Evolutionary conservation across 1,140 invertebrate genomes (phyloP), one percentile per base, ranked within the genome.

Genomic region (Drosophila nigrodunni): DNA sequence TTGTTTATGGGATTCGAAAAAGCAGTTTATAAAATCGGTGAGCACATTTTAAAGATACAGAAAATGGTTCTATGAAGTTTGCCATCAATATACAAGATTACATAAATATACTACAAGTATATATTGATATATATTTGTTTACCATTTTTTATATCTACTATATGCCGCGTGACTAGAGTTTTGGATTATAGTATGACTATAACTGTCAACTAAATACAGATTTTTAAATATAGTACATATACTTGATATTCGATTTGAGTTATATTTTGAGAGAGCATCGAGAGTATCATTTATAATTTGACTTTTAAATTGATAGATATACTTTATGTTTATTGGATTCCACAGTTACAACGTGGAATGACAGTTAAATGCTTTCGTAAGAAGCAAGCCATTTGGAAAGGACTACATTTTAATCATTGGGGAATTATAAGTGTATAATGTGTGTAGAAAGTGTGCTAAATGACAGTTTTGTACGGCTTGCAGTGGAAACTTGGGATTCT

Each of bases 21-120:
- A 61, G 52, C 58, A 74, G 43, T 43, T 74, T 83, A 88, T 55
- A 88, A 88, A 80, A 89, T 88, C 85, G 85, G 85, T 88, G 85
- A 88, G 85, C 74, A 89, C 62, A 80, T 85, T 76, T 61, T 87
- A 64, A 69, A 62, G 25, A 30, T 30, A 30, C 4, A 30, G 25
- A 81, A 57, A 66, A 78, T 70, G 58, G 47, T 72, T 15, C 68
- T 35, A 50, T 64, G 47, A 64, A 50, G 47, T 64, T 44, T 25
- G 54, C 21, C 41, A 43, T 30, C 41, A 62, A 58, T 62, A 55
- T 67, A 78, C 34, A 76, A 57, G 76, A 46, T 47, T 35, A 50
- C 35, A 62, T 54, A 67, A 46, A 60, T 65, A 78, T 44, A 44
- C 35, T 61, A 47, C 35, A 50, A 47, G 15, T 47, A 21, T 61